Conservation (phyloP, 1,140 invertebrate genomes). For the Nephotettix cincticeps region DNA sequence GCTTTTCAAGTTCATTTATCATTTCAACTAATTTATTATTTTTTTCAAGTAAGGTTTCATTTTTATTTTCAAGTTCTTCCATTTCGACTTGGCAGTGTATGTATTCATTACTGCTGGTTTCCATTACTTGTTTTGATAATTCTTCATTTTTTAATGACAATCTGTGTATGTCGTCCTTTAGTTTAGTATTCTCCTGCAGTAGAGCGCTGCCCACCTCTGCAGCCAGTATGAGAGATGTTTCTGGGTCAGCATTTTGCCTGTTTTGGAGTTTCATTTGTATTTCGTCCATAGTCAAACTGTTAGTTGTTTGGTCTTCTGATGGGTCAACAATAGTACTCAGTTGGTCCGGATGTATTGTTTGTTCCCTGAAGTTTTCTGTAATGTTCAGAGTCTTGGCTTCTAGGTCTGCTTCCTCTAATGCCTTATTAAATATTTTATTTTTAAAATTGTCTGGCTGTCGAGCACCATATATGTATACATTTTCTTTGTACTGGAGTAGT, state of each 20-base stretch:
- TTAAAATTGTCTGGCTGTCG: too few species aligned
- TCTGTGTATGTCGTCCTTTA: neutral
- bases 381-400: neutral
- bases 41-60: neutral
- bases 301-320: neutral
- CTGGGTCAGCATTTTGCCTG: too few species aligned
- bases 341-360: neutral
- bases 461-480: too few species aligned
- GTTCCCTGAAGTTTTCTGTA: too few species aligned
- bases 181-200: neutral
- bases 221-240: too few species aligned
- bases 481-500: neutral
- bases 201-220: too few species aligned
- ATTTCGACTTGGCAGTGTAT: neutral
- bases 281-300: neutral
- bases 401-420: neutral
- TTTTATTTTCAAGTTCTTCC: neutral
- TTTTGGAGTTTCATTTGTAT: neutral
- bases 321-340: neutral
- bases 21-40: neutral
- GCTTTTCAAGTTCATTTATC: neutral
- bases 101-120: neutral
- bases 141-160: neutral
- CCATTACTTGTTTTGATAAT: neutral
- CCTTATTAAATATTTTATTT: neutral